phyloP scores from a whole-genome alignment of 2,888 invertebrate genomes.

The Megamerina dolium region DNA sequence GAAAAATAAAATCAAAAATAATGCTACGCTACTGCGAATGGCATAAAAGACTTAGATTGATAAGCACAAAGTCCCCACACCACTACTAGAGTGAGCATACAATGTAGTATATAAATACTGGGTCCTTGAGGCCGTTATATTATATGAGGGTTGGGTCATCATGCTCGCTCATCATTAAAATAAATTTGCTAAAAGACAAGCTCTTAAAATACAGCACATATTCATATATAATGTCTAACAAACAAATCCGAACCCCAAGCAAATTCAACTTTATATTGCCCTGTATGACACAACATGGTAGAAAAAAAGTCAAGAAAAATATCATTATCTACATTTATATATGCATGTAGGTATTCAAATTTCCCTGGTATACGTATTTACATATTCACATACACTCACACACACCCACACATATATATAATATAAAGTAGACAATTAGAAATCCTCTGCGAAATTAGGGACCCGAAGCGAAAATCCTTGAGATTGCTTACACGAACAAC shows the following conservation, averaged over 20 bases:
- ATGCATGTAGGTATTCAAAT: too few relatives aligned
- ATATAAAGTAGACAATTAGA: background rate
- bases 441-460: constrained; percentile 14
- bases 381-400: constrained; percentile 1
- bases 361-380: too few relatives aligned
- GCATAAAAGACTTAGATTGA: constrained; percentile 17
- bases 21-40: constrained; percentile 22
- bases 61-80: constrained; percentile 2
- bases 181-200: constrained; percentile 19
- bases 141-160: constrained; percentile 13
- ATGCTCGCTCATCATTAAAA: constrained; percentile 32
- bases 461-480: constrained; percentile 38
- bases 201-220: constrained; percentile 1
- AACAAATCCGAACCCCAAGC: background rate
- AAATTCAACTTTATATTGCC: background rate
- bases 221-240: background rate
- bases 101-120: too few relatives aligned
- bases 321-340: too few relatives aligned
- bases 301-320: background rate
- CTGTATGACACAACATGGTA: background rate
- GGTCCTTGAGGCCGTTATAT: constrained; percentile 4
- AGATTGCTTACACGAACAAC: constrained; percentile 22
- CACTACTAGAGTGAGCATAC: too few relatives aligned
- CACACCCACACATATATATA: constrained; percentile 19
- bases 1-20: constrained; percentile 35